Evolutionary conservation across 2,888 invertebrate species (phyloP).

Genomic region (Andrena bicolor): DNA sequence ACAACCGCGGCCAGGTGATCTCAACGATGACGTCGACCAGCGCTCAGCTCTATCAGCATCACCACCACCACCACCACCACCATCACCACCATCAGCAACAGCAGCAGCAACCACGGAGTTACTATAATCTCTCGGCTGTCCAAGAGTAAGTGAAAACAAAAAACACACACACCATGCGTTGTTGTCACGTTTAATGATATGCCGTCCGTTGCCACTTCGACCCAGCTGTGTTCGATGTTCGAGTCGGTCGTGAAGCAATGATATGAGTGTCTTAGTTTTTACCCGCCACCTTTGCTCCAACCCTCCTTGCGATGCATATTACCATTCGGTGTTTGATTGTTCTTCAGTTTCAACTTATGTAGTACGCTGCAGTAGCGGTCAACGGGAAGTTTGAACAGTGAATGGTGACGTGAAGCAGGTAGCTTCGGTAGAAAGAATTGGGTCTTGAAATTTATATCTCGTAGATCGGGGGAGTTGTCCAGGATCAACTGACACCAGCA

Average conservation of each 20-base stretch:
- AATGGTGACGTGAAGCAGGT: too few species aligned
- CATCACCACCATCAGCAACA: conserved; percentile 67
- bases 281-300: too few species aligned
- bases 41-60: conserved; percentile 69
- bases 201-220: conserved; percentile 2
- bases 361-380: too few species aligned
- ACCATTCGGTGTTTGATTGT: too few species aligned
- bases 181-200: conserved; percentile 31
- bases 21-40: conserved; percentile 57
- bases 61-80: conserved; percentile 61
- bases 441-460: too few species aligned
- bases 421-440: too few species aligned
- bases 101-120: conserved; percentile 67
- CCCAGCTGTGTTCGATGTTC: not conserved
- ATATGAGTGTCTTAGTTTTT: not conserved
- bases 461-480: too few species aligned
- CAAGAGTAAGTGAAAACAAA: conserved; percentile 79
- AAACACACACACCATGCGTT: conserved; percentile 30
- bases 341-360: too few species aligned
- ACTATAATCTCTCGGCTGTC: conserved; percentile 78
- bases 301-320: too few species aligned
- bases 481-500: too few species aligned
- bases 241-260: not conserved
- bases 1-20: conserved; percentile 58
- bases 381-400: too few species aligned